These are phyloP conservation scores for Brachypodius melanocephalos DNA, from an alignment of 2,113 vertebrate genomes.

Conservation along the genomic window DNA sequence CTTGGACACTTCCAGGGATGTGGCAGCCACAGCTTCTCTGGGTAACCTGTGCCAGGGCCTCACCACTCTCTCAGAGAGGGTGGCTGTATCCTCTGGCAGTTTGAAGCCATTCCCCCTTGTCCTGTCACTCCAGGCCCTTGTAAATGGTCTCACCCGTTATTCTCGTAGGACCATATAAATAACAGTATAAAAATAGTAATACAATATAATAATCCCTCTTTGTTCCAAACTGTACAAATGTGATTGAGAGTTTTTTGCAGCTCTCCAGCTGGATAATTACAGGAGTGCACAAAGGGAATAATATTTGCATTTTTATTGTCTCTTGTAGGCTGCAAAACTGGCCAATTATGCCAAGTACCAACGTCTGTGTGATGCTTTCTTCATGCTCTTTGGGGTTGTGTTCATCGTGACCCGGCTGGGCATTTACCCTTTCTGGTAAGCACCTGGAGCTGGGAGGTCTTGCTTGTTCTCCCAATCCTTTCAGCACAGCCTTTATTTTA, in stretches of 20 bases:
- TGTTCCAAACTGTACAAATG: neutral
- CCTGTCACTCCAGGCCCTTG: neutral
- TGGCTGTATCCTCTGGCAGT: neutral
- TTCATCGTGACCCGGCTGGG: constrained; percentile 90
- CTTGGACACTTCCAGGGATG: neutral
- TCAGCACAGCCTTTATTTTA: neutral
- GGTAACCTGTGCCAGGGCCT: neutral
- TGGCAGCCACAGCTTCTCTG: neutral
- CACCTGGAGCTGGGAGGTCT: neutral
- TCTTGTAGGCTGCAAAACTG: constrained; percentile 88
- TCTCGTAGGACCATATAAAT: neutral
- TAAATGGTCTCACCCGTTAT: neutral
- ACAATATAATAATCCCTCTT: neutral
- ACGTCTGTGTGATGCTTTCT: constrained; percentile 87
- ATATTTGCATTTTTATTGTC: neutral
- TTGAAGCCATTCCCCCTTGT: neutral
- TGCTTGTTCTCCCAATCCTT: neutral
- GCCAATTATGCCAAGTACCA: constrained; percentile 97
- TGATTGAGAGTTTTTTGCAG: neutral
- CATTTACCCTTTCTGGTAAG: constrained; percentile 93
- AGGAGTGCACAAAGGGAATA: neutral
- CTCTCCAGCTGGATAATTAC: neutral
- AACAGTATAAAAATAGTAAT: neutral
- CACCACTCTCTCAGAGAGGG: neutral
- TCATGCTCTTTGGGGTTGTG: constrained; percentile 85